These are phyloP conservation scores for Thalassoma bifasciatum DNA, from an alignment of 2,113 vertebrate genomes.

Conservation along the genomic window DNA sequence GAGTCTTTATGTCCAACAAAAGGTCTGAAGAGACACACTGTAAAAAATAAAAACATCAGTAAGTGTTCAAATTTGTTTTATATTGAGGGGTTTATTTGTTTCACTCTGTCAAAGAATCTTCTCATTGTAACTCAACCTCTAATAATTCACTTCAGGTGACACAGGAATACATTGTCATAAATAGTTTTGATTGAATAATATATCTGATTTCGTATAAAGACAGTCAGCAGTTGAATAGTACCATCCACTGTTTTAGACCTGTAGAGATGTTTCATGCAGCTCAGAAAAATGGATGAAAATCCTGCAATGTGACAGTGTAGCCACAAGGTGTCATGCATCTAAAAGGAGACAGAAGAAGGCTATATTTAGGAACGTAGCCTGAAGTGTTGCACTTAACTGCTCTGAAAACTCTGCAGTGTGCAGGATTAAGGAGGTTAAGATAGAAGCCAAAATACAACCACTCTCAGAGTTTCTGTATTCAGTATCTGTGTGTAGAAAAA, in stretches of 20 bases:
- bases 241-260: background rate
- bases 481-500: background rate
- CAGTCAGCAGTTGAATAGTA: background rate
- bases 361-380: background rate
- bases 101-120: too few species aligned
- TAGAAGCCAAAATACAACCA: background rate
- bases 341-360: conserved; percentile 4
- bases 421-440: background rate
- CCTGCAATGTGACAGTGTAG: conserved; percentile 23
- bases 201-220: too few species aligned
- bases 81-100: too few species aligned
- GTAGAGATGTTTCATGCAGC: background rate
- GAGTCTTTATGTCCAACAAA: too few species aligned
- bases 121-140: too few species aligned
- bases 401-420: background rate
- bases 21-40: too few species aligned
- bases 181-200: too few species aligned
- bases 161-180: too few species aligned
- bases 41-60: too few species aligned
- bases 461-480: background rate
- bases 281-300: background rate
- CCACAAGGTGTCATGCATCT: conserved; percentile 65
- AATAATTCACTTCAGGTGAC: too few species aligned
- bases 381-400: background rate
- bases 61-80: too few species aligned